phyloP scores from a whole-genome alignment of 2,888 invertebrate genomes.

The Eutolmus rufibarbis region DNA sequence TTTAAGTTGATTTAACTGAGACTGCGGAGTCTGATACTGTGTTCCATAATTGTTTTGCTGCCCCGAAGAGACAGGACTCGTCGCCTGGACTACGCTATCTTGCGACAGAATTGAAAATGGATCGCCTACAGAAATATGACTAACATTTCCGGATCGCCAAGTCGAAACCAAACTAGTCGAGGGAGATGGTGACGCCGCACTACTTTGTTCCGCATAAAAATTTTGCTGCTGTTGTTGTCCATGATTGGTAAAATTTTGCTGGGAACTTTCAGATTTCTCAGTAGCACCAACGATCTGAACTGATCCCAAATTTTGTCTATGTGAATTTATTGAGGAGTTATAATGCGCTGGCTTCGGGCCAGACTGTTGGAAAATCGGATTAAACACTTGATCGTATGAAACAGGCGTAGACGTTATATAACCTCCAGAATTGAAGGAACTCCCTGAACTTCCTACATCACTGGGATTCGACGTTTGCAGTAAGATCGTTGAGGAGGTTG shows the following conservation, averaged over 20 bases:
- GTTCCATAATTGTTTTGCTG: slow-evolving; percentile 68
- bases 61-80: slow-evolving; percentile 67
- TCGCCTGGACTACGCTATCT: slow-evolving; percentile 69
- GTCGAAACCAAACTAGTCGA: slow-evolving; percentile 63
- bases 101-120: slow-evolving; percentile 81
- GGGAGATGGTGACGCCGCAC: slow-evolving; percentile 61
- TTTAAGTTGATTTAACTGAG: background rate
- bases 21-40: slow-evolving; percentile 49
- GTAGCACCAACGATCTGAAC: slow-evolving; percentile 65
- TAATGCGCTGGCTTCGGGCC: slow-evolving; percentile 78
- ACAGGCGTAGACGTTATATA: slow-evolving; percentile 79
- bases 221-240: slow-evolving; percentile 63
- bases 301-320: slow-evolving; percentile 69
- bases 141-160: slow-evolving; percentile 71
- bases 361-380: slow-evolving; percentile 82
- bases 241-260: slow-evolving; percentile 67
- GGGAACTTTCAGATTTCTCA: slow-evolving; percentile 67
- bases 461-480: slow-evolving; percentile 70
- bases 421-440: slow-evolving; percentile 73
- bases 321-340: slow-evolving; percentile 68
- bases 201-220: slow-evolving; percentile 61
- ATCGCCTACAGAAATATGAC: slow-evolving; percentile 1
- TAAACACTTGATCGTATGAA: slow-evolving; percentile 82
- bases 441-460: slow-evolving; percentile 66
- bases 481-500: slow-evolving; percentile 68